Base-by-base conservation (phyloP, 2,888 invertebrate genomes). In the Mesorhabditis spiculigera region DNA sequence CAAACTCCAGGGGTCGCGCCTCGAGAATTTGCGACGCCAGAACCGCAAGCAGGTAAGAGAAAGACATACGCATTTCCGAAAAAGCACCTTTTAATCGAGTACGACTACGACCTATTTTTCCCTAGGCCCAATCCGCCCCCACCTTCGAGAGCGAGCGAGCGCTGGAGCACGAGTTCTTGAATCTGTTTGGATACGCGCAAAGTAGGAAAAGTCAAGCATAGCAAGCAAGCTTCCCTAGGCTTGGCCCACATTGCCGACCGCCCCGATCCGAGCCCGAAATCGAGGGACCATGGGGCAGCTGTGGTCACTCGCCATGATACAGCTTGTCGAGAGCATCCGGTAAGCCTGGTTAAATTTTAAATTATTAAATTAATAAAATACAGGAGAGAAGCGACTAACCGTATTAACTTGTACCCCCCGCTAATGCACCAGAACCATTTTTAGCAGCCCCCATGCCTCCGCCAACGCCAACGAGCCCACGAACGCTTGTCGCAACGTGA, bases 161-260 rank as follows among this genome's bases (percentile, higher is more conserved):
- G 58, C 58, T 83, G 63, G 84, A 84, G 71, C 74, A 78, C 42
- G 84, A 84, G 66, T 84, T 84, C 70, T 71, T 84, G 42, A 73
- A 78, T 28, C 66, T 84, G 50, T 84, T 84, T 69, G 78, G 80
- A 43, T 78, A 76, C 62, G 78, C 81, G 4, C 73, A 77, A 78
- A 68, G 80, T 78, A 58, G 8, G 67, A 50, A 50, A 50, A 50
- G 58, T 50, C 58, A n/a, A 50, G n/a, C n/a, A 3, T 2, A 50
- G 58, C 58, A 50, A 3, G 1, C 3, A 10, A 1, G 1, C 3
- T 50, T 50, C n/a, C 3, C n/a, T n/a, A 50, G 58, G 58, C 58
- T n/a, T 50, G n/a, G 58, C 58, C n/a, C 58, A 50, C 10, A 13
- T n/a, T 50, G 8, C 10, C n/a, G 58, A 50, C n/a, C 58, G 58